Evolutionary conservation across 2,113 vertebrate species (phyloP).

Genomic region (Brachypodius melanocephalos): DNA sequence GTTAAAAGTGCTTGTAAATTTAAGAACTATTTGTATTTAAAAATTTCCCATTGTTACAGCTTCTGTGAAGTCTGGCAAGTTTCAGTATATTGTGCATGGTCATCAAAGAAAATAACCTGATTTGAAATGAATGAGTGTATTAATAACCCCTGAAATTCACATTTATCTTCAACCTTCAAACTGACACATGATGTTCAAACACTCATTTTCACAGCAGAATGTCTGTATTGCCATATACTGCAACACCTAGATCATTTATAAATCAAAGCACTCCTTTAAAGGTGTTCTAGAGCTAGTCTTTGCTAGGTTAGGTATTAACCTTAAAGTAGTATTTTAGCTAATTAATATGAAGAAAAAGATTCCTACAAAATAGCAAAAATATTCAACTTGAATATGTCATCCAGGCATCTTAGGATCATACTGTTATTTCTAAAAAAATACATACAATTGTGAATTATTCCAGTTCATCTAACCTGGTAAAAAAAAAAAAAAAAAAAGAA

Average conservation of each 20-base stretch:
- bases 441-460: neutral
- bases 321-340: neutral
- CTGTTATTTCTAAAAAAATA: neutral
- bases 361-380: neutral
- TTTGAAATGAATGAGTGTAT: neutral
- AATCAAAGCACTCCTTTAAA: neutral
- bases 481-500: neutral
- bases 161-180: neutral
- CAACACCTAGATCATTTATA: neutral
- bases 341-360: neutral
- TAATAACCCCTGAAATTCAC: neutral
- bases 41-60: neutral
- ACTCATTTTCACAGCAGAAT: neutral
- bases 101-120: neutral
- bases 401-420: neutral
- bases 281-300: neutral
- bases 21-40: neutral
- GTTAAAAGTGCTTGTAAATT: neutral
- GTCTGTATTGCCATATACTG: neutral
- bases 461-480: neutral
- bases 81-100: neutral
- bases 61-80: neutral
- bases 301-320: neutral
- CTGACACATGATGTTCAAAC: neutral
- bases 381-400: neutral